Base-by-base conservation (phyloP, 2,888 invertebrate genomes). In the Cheiracanthium punctorium region DNA sequence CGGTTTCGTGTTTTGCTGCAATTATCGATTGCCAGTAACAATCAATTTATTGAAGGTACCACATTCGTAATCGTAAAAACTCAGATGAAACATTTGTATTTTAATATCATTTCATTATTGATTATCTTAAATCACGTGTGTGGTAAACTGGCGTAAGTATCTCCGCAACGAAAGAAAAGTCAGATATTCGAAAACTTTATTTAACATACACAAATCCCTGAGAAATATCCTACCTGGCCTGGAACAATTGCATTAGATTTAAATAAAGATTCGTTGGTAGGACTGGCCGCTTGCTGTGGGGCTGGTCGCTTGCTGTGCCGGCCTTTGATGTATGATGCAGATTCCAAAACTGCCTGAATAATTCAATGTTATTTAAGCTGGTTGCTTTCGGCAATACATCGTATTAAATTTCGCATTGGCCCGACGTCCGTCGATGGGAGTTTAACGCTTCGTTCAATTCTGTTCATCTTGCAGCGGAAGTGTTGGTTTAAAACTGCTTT, bases 381-480 rank as follows among this genome's bases (percentile, higher is more conserved):
- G 7, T 30, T n/a, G n/a, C 65, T 58, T 64, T 71, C 33, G 71
- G 70, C 70, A 77, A 52, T 52, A 33, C 37, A 43, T 64, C 28
- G 64, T 80, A 80, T 80, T 80, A 80, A 64, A 80, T 80, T 80
- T 80, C 80, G 37, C 58, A 52, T 70, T 69, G 32, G 48, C 29
- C 32, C 28, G 24, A 20, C 69, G 14, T 41, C 24, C 33, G 12
- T 30, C 29, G 32, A 43, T 43, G 58, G 30, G 29, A 43, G 67
- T 33, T 65, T 37, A n/a, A n/a, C n/a, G n/a, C n/a, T n/a, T n/a
- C n/a, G n/a, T n/a, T n/a, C n/a, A n/a, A n/a, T n/a, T n/a, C n/a
- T n/a, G n/a, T n/a, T n/a, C n/a, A n/a, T n/a, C n/a, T n/a, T n/a
- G n/a, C n/a, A n/a, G n/a, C n/a, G n/a, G n/a, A n/a, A n/a, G n/a